Evolutionary conservation across 2,888 invertebrate species (phyloP), one percentile per base, ranked within the genome.

Genomic region (Cosmia trapezina): DNA sequence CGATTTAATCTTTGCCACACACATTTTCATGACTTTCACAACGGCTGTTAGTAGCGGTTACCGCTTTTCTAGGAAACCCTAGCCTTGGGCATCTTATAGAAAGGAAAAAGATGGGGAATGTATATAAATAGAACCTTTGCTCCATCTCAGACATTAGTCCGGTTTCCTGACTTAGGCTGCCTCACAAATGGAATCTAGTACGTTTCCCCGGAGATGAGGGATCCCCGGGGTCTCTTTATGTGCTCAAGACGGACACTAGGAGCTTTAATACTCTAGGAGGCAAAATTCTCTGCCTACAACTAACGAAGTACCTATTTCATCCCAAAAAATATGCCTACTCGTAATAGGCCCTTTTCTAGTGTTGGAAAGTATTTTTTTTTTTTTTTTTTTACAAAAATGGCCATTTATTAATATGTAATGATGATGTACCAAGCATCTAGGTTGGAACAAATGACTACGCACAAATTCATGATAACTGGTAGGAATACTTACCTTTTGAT

Each of bases 161-260:
- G 0, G n/a, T 54, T 28, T 53, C n/a, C 28, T 54, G 33, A 67
- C 41, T 33, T 43, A 49, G 22, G 22, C 47, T 14, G 19, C 33
- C 33, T 19, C 19, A 28, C 17, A 77, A 73, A 76, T 47, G 47
- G 41, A 19, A 56, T 56, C 33, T 49, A 22, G 41, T 47, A 66
- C 19, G 33, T 76, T 66, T 66, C 76, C 47, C 54, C 1, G 1
- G 65, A 64, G 65, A 76, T 12, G 1, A 14, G 12, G 12, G 0
- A 54, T 4, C 17, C 45, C 1, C 9, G 12, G 4, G 41, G 3
- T 19, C 37, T 54, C 45, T 76, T 65, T 54, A 41, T 28, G 6
- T 37, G 37, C 37, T 37, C 0, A 41, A 47, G 37, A 76, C 1
- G 1, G 28, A 22, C 4, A 65, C 47, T 12, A n/a, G n/a, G 14